These are phyloP conservation scores for Meloidogyne chitwoodi DNA, from an alignment of 1,140 invertebrate species.

Conservation along the genomic window DNA sequence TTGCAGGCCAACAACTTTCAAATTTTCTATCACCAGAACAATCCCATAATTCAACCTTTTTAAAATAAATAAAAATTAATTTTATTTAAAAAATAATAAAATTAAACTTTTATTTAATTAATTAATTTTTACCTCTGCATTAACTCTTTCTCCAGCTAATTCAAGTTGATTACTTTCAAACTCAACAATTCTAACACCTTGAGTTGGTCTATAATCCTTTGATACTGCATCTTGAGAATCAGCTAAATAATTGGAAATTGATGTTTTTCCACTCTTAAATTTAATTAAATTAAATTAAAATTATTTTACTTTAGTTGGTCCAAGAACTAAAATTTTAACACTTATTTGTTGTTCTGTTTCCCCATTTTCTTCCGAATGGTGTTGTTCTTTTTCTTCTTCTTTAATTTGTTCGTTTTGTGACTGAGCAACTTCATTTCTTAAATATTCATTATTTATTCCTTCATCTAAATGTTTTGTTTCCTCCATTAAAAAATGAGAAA, in stretches of 20 bases:
- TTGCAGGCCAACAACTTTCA: conserved; percentile 71
- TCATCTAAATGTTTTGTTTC: background rate
- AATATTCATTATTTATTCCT: conserved; percentile 7
- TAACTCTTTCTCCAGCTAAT: conserved; percentile 63
- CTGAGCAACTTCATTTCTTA: background rate
- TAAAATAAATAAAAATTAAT: background rate
- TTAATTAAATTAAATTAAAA: conserved; percentile 2
- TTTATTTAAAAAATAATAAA: background rate
- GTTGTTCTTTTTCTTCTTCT: background rate
- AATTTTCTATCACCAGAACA: conserved; percentile 71
- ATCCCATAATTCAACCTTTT: conserved; percentile 70
- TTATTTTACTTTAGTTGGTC: conserved; percentile 30
- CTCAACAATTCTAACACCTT: conserved; percentile 69
- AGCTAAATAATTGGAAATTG: conserved; percentile 69
- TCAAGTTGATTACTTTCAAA: conserved; percentile 67
- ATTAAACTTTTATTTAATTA: too few relatives aligned
- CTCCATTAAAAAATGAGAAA: background rate
- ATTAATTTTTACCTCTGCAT: conserved; percentile 62
- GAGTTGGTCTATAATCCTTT: conserved; percentile 68
- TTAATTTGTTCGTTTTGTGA: background rate
- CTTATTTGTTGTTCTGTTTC: conserved; percentile 25
- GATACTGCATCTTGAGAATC: conserved; percentile 67
- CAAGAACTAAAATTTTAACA: conserved; percentile 46
- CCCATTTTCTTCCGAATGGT: background rate
- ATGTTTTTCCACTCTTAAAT: conserved; percentile 69